Base-by-base conservation (phyloP, 2,888 invertebrate species). In the Lasius fuliginosus region DNA sequence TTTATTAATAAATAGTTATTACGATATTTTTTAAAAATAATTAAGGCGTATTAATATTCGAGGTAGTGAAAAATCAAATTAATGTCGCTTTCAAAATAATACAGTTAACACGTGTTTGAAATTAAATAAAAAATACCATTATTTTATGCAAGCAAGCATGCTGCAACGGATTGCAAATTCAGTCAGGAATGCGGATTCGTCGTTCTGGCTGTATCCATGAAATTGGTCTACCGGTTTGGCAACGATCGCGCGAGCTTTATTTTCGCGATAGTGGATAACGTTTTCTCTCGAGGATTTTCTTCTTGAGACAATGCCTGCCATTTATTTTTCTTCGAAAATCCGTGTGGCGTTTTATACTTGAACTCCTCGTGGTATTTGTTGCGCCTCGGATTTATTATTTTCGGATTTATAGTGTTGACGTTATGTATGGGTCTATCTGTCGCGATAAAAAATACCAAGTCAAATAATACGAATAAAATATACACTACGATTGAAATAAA, bases 301-400 rank as follows among this genome's bases (percentile, higher is more conserved):
- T 58, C 75, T 76, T 49, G 79, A 81, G 79, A 81, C 60, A 81
- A 81, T 73, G 46, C 46, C 33, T 40, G 71, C 73, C 73, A 81
- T 81, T 81, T 81, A 81, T 81, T 81, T 81, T 46, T 81, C 79
- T 79, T 79, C 60, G 73, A 73, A 81, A 81, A 71, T 81, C 79
- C 79, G 23, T 46, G 36, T 27, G 27, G 27, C 73, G 18, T 73
- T 79, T 79, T 71, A 79, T 40, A 77, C 73, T 73, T 33, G 79
- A 71, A 68, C 56, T 69, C 33, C 53, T 30, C 53, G n/a, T n/a
- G 27, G 30, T 33, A 71, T 79, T 56, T 71, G 46, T 60, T 60
- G 58, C 49, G 46, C 42, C 23, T 60, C 8, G 36, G 36, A 73
- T 73, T 62, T 81, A 71, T 73, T 73, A 73, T 71, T 79, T 71